Percentiles rank a stretch among this genome's conserved stretches.
Conservation (phyloP, 2,113 vertebrate species). For the Protobothrops flavoviridis region DNA sequence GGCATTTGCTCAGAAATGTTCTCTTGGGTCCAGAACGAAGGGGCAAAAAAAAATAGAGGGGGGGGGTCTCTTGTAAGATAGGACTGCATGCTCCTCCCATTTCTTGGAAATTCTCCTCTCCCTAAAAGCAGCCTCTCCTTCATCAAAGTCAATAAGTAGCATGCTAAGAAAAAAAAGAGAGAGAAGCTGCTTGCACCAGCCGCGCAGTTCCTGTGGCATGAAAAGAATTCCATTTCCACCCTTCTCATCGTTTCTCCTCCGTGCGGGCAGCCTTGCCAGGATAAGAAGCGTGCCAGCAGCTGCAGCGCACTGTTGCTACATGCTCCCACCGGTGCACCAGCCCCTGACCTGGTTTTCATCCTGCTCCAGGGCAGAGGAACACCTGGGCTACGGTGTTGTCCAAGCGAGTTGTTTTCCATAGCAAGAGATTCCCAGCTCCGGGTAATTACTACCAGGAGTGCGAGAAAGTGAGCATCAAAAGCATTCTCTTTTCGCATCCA, state of each 20-base stretch:
- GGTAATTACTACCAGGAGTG: constrained; percentile 28
- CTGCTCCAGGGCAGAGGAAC: background rate
- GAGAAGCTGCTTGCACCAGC: background rate
- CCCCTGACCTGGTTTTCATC: background rate
- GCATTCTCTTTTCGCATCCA: constrained; percentile 16
- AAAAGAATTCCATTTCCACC: background rate
- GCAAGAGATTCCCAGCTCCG: constrained; percentile 21
- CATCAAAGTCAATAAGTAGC: background rate
- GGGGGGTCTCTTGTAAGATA: background rate
- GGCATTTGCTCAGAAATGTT: background rate
- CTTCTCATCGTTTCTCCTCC: background rate
- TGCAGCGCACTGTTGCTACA: background rate
- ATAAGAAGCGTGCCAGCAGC: background rate
- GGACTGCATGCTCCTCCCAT: background rate
- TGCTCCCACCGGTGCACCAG: background rate
- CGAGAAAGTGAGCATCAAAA: background rate
- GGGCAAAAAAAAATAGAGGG: background rate
- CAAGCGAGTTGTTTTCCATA: background rate
- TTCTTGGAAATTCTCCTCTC: background rate
- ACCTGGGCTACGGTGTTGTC: accelerated
- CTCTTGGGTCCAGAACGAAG: background rate
- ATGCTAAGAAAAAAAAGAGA: background rate
- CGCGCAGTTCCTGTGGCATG: background rate
- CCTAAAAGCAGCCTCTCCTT: background rate
- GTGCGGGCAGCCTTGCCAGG: background rate